phyloP scores from a whole-genome alignment of 1,140 invertebrate genomes.

The Cydia pomonella region DNA sequence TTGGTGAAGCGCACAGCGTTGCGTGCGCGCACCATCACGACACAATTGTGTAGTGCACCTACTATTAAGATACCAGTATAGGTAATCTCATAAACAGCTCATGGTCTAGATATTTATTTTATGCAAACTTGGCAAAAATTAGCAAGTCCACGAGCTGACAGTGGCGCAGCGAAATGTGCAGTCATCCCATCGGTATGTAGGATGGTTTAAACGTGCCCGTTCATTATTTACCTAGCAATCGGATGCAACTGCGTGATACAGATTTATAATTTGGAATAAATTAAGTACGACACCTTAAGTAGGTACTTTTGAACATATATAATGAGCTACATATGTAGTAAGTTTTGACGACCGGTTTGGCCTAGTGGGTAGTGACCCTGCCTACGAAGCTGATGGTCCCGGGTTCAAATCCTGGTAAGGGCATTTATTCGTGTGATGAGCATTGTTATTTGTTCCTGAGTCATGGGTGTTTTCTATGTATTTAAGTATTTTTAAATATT shows the following conservation, averaged over 20 bases:
- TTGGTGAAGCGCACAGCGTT: not conserved
- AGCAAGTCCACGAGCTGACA: slow-evolving; percentile 55
- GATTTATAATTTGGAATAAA: slow-evolving; percentile 30
- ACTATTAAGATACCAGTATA: slow-evolving; percentile 3
- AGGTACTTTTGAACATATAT: not conserved
- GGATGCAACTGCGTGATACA: slow-evolving; percentile 50
- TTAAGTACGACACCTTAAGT: slow-evolving; percentile 4
- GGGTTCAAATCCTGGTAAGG: no score
- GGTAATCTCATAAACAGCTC: slow-evolving; percentile 13
- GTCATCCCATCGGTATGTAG: slow-evolving; percentile 39
- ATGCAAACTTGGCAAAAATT: slow-evolving; percentile 41
- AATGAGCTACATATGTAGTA: not conserved
- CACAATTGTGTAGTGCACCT: slow-evolving; percentile 14
- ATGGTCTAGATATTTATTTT: slow-evolving; percentile 42
- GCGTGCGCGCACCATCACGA: not conserved
- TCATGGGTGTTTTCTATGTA: no score
- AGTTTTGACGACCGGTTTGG: no score
- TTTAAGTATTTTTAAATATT: no score
- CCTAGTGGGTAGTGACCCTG: no score
- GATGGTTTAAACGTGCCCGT: slow-evolving; percentile 36
- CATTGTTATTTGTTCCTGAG: no score
- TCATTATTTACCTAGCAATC: slow-evolving; percentile 34
- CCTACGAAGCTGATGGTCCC: no score
- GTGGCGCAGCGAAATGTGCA: slow-evolving; percentile 47
- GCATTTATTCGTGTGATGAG: no score